phyloP scores from a whole-genome alignment of 2,113 vertebrate species.

The Baryphthengus martii region DNA sequence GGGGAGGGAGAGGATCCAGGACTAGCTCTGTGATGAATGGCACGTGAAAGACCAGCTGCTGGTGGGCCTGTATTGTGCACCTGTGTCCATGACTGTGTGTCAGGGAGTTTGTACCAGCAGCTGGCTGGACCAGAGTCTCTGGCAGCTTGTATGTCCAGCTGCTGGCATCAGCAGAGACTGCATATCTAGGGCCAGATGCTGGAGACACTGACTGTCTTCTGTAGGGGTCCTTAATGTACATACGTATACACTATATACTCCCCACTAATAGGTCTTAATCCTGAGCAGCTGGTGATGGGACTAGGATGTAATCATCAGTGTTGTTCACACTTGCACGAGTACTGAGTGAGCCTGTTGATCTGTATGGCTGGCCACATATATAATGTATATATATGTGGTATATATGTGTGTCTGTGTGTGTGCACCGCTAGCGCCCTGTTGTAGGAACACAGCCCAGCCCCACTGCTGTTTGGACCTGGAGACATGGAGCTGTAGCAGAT shows the following conservation, averaged over 20 bases:
- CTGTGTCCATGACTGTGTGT: neutral
- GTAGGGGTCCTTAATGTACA: neutral
- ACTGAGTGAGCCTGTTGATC: neutral
- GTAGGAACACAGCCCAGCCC: neutral
- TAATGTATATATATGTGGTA: neutral
- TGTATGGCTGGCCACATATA: neutral
- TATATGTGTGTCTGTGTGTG: neutral
- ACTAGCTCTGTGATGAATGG: neutral
- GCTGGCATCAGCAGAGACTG: neutral
- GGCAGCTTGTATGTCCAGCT: neutral
- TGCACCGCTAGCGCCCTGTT: neutral
- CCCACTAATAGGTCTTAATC: neutral
- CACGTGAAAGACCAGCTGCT: neutral
- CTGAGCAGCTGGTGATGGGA: accelerated
- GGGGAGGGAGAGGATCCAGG: neutral
- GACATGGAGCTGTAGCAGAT: neutral
- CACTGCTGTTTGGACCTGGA: neutral
- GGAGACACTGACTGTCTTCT: neutral
- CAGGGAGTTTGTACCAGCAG: neutral
- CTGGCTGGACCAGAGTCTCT: neutral
- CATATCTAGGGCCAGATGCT: neutral
- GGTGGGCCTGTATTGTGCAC: neutral
- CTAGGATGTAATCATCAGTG: neutral
- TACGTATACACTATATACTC: neutral
- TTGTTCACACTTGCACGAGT: neutral